Base-by-base conservation (phyloP, 2,113 vertebrate genomes). In the Numenius arquata region DNA sequence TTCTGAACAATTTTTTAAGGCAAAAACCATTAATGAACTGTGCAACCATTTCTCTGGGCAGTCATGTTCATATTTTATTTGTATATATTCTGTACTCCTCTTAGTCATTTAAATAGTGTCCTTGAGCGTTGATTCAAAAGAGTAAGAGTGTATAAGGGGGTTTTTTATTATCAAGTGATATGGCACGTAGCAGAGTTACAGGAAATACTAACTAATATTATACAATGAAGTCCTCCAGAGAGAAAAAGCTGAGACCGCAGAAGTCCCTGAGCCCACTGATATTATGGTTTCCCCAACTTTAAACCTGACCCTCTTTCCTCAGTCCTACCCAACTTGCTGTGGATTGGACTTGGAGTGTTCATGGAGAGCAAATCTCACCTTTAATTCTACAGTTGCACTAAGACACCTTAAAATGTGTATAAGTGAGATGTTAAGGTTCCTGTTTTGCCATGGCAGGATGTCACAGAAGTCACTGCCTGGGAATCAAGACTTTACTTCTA, bases 71-170 rank as follows among this genome's bases (percentile, higher is more conserved):
- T 20, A 23, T 36, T 20, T 21, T 32, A 55, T 71, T 62, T 90
- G 38, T 70, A 71, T 14, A 81, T 72, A 29, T 59, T 45, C 22
- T 77, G 6, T 55, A 19, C 30, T 50, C 21, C 29, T 82, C 18
- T 53, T 47, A 70, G 34, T 73, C 25, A 34, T 45, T 76, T 84
- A 62, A 76, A 16, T 30, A 21, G 53, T 52, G 19, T 65, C 30
- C 48, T 59, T 36, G 40, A 68, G 50, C 36, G 36, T 61, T 32
- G 38, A 70, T 66, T 61, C 2, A 1, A 61, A 83, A 61, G 4
- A 71, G 5, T 21, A 41, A 71, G 16, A 0, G 0, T 12, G 13
- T 43, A 8, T 38, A 50, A 59, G 16, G 36, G 32, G 26, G 5
- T 73, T 29, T 4, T 81, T 74, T 59, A 19, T 48, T 87, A 40